A percentile compares a stretch with the other conserved stretches of the same genome.
Conservation (phyloP, 2,888 invertebrate species). For the Tridacna crocea region DNA sequence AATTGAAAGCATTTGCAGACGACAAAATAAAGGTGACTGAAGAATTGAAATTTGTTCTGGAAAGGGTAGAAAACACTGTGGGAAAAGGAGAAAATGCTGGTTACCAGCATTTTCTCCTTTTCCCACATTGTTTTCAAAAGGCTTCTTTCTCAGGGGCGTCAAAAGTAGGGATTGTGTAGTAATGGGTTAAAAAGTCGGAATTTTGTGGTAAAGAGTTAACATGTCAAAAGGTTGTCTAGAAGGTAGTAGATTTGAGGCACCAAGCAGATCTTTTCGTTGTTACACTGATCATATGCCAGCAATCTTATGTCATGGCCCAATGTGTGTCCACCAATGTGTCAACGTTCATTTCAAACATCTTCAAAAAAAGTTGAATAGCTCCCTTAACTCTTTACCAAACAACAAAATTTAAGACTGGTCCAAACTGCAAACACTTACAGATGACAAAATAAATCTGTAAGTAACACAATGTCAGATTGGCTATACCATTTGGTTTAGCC, state of each 20-base stretch:
- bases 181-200: too few species aligned
- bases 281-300: background rate
- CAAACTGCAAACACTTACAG: too few species aligned
- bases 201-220: too few species aligned
- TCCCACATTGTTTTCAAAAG: too few species aligned
- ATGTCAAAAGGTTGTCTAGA: background rate
- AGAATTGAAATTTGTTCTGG: too few species aligned
- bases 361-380: background rate
- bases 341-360: background rate
- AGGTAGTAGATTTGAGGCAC: background rate
- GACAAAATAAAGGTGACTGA: too few species aligned
- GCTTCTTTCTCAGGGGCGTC: too few species aligned
- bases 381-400: background rate
- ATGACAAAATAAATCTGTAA: too few species aligned
- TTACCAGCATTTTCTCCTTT: background rate
- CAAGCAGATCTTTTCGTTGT: background rate
- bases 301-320: background rate
- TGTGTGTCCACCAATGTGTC: background rate
- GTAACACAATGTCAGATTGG: too few species aligned
- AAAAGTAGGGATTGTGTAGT: too few species aligned
- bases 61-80: background rate
- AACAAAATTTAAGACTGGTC: background rate
- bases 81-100: conserved; percentile 1
- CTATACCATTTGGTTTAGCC: too few species aligned
- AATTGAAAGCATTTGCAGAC: too few species aligned